Evolutionary conservation across 2,113 vertebrate genomes (phyloP), one percentile per base, ranked within the genome.

Genomic region (Galeopterus variegatus): DNA sequence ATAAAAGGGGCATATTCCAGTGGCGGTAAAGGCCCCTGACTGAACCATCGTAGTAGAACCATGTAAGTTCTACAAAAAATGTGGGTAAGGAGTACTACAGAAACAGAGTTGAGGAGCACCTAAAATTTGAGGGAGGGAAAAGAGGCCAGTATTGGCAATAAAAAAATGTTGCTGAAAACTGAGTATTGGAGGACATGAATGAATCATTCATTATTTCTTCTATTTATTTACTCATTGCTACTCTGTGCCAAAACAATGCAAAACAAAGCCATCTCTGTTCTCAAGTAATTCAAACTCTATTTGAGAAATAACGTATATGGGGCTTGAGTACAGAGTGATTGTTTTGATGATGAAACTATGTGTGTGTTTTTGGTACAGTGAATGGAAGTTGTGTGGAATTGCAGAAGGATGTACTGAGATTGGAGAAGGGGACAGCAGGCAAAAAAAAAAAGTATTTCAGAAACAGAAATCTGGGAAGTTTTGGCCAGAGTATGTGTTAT

Each of bases 131-230:
- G 41, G 54, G 1, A 56, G 33, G 14, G 87, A 85, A 28, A 15
- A 89, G 50, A 92, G 2, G 13, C 15, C 6, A 95, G 18, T 67
- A 9, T 45, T n/a, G 36, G 9, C 45, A 50, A 80, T 86, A 65
- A 82, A 92, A 89, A 86, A 28, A 36, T 41, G 4, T 84, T 75
- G 72, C 28, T 80, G 97, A 75, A 76, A 88, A 81, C 13, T 83
- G 26, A 88, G 84, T 45, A 33, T 75, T 88, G 76, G 83, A 36
- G 28, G 5, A 73, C 54, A 72, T 36, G 26, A 86, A 90, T n/a
- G 28, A 90, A 67, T 88, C 48, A 48, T 82, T 90, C 7, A 52
- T 92, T 70, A 45, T 67, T 84, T 90, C 18, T 92, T 86, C 31
- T 50, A n/a, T 91, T 64, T 24, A 90, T 90, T 87, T 23, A 75